phyloP scores from a whole-genome alignment of 2,113 vertebrate genomes.

The Gila orcuttii region DNA sequence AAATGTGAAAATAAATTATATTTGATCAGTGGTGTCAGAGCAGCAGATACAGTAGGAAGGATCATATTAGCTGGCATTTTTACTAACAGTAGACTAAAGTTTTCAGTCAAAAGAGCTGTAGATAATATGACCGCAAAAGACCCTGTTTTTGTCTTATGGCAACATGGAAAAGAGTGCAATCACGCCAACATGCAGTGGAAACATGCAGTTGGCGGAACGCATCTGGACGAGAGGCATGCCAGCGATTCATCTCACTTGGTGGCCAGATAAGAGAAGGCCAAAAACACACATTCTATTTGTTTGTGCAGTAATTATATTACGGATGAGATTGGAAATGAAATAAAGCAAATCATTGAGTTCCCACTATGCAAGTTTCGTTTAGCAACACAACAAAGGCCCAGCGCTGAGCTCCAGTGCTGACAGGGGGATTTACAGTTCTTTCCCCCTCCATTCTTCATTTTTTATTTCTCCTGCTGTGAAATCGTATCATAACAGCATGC shows the following conservation, averaged over 20 bases:
- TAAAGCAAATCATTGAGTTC: constrained; percentile 63
- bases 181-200: constrained; percentile 21
- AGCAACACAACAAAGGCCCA: constrained; percentile 72
- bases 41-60: not conserved
- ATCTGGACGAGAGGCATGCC: constrained; percentile 49
- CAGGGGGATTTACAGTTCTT: constrained; percentile 68
- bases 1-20: not conserved
- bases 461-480: constrained; percentile 39
- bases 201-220: constrained; percentile 44
- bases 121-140: constrained; percentile 22
- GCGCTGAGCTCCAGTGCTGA: constrained; percentile 63
- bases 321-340: constrained; percentile 64
- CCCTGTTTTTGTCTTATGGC: constrained; percentile 25
- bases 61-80: not conserved
- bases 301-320: constrained; percentile 68
- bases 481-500: constrained; percentile 29
- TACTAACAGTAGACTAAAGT: not conserved
- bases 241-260: constrained; percentile 64
- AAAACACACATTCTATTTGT: constrained; percentile 60
- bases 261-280: constrained; percentile 67
- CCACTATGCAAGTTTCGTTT: constrained; percentile 59
- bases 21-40: not conserved
- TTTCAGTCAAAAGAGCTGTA: constrained; percentile 15
- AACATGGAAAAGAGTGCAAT: constrained; percentile 7
- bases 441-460: constrained; percentile 56